Percentiles rank a stretch among this genome's conserved stretches.
Conservation (phyloP, 2,797 vertebrate species). For the Agapornis canus region DNA sequence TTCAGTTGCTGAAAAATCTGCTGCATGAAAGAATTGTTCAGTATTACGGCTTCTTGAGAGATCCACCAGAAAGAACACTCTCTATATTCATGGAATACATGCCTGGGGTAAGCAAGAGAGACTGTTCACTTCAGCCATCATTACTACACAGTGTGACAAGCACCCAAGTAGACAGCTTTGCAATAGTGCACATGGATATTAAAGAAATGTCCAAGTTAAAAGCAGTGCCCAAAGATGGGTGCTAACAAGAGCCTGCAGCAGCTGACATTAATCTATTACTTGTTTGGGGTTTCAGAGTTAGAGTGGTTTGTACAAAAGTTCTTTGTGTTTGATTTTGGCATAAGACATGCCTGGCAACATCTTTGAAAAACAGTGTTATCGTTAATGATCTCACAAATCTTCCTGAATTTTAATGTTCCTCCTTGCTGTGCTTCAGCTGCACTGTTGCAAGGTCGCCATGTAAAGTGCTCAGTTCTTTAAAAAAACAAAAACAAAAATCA, state of each 20-base stretch:
- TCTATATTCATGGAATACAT: slow-evolving; percentile 99
- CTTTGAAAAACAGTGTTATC: background rate
- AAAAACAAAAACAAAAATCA: background rate
- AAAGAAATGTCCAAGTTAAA: background rate
- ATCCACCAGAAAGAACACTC: slow-evolving; percentile 91
- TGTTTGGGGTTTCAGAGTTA: background rate
- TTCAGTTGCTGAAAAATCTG: slow-evolving; percentile 97
- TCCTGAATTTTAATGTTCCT: background rate
- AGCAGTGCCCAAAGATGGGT: background rate
- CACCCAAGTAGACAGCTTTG: background rate
- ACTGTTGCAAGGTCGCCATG: background rate
- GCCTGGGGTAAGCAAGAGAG: slow-evolving; percentile 88
- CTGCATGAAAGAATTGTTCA: slow-evolving; percentile 96
- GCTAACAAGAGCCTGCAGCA: background rate
- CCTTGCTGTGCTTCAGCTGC: background rate
- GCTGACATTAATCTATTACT: background rate
- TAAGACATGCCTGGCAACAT: background rate
- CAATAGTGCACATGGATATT: background rate
- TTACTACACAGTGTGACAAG: fast-evolving
- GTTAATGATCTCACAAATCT: background rate
- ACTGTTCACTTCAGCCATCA: fast-evolving
- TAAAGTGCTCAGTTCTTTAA: background rate
- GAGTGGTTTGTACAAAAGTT: background rate
- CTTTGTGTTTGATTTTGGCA: background rate
- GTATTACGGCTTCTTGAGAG: slow-evolving; percentile 96